These are phyloP conservation scores for Pterocles gutturalis DNA, from an alignment of 2,113 vertebrate species.

Conservation along the genomic window DNA sequence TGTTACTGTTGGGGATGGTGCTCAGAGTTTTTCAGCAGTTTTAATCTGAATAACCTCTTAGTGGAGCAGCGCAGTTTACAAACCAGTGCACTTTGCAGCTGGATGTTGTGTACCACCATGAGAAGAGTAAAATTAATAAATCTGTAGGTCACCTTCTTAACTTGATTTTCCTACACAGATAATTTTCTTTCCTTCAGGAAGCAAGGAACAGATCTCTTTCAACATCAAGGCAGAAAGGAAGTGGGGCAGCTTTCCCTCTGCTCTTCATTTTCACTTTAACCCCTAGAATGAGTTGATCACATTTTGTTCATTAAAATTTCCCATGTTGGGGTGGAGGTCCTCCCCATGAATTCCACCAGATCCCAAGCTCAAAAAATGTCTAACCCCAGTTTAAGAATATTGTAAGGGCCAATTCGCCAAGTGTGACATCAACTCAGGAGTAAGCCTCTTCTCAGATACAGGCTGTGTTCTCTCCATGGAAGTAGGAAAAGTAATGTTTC, in stretches of 20 bases:
- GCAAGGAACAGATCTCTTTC: background rate
- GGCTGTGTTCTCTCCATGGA: background rate
- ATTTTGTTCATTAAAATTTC: background rate
- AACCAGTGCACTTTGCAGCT: background rate
- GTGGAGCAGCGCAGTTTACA: background rate
- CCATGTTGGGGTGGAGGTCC: background rate
- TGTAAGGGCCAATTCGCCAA: background rate
- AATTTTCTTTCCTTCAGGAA: background rate
- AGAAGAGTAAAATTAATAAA: constrained; percentile 16
- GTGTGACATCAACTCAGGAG: background rate
- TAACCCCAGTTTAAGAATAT: background rate
- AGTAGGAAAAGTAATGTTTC: background rate
- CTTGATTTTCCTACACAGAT: background rate
- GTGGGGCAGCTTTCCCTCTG: background rate
- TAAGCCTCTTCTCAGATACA: background rate
- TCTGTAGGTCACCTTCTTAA: background rate
- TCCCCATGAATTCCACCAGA: background rate
- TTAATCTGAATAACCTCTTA: background rate
- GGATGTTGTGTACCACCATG: background rate
- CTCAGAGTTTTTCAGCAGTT: background rate
- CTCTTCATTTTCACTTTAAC: background rate
- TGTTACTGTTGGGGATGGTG: background rate
- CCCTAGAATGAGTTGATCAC: background rate
- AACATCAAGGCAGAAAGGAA: background rate
- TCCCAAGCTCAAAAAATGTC: background rate